phyloP scores from a whole-genome alignment of 2,888 invertebrate genomes.

The Apotomis capreana region DNA sequence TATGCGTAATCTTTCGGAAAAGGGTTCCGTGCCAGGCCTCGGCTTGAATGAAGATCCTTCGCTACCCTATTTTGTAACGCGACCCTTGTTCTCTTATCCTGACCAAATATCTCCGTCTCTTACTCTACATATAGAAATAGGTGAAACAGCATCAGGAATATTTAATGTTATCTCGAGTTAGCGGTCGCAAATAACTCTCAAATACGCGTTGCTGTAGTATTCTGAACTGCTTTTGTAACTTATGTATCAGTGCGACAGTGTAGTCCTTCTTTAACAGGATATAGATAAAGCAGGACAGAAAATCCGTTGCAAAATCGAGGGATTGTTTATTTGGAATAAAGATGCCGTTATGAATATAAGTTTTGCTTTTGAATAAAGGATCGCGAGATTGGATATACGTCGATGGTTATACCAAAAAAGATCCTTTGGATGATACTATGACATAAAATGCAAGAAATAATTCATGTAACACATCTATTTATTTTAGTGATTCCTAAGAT shows the following conservation, averaged over 20 bases:
- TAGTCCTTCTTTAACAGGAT: conserved; percentile 5
- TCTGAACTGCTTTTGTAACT: conserved; percentile 27
- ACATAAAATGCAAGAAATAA: conserved; percentile 4
- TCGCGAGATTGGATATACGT: conserved; percentile 16
- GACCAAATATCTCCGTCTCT: conserved; percentile 15
- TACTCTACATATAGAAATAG: conserved; percentile 8
- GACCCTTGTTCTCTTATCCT: conserved; percentile 39
- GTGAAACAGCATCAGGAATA: conserved; percentile 15
- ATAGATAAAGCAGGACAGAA: conserved; percentile 13
- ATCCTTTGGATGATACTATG: not conserved
- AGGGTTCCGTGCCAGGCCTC: conserved; percentile 59
- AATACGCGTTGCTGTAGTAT: conserved; percentile 18
- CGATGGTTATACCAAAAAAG: conserved; percentile 1
- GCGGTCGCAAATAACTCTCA: conserved; percentile 19
- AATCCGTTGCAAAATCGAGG: conserved; percentile 4
- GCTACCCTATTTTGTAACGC: conserved; percentile 48
- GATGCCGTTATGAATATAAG: conserved; percentile 27
- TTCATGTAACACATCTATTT: not conserved
- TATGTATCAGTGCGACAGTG: conserved; percentile 14
- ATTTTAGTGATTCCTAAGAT: not conserved
- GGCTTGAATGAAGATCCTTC: conserved; percentile 47
- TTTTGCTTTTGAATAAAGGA: conserved; percentile 26
- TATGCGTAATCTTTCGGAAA: conserved; percentile 75
- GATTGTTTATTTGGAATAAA: conserved; percentile 21
- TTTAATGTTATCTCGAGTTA: conserved; percentile 19